A percentile compares a stretch with the other conserved stretches of the same genome.
Evolutionary conservation across 2,888 invertebrate species (phyloP).

Genomic region (Hoplodrina blanda): DNA sequence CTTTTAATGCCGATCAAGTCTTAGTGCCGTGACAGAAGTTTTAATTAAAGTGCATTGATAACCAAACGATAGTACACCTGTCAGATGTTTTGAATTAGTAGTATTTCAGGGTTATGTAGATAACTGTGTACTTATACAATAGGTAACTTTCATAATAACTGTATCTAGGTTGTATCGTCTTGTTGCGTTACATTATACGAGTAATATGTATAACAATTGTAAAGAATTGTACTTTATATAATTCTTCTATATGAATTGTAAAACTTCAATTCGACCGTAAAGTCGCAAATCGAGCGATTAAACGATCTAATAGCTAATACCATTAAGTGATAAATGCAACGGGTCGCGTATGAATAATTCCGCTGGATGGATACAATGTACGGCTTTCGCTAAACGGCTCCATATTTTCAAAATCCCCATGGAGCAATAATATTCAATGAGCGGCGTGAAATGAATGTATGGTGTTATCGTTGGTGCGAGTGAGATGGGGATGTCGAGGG

Average conservation of each 20-base stretch:
- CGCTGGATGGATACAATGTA: constrained; percentile 89
- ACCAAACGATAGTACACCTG: constrained; percentile 48
- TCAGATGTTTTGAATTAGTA: constrained; percentile 13
- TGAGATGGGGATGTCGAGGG: constrained; percentile 80
- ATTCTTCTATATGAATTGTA: constrained; percentile 43
- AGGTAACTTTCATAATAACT: too few relatives aligned
- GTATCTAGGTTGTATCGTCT: too few relatives aligned
- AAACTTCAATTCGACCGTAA: constrained; percentile 75
- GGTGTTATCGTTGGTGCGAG: constrained; percentile 69
- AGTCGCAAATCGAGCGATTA: constrained; percentile 89
- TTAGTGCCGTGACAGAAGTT: constrained; percentile 49
- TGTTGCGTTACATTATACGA: background rate
- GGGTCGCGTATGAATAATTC: constrained; percentile 89
- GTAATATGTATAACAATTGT: background rate
- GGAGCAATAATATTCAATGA: constrained; percentile 91
- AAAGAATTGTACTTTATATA: background rate
- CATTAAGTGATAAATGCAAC: constrained; percentile 90
- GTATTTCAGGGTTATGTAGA: background rate
- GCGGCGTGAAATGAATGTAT: constrained; percentile 84
- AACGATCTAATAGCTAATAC: constrained; percentile 89
- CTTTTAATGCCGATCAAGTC: constrained; percentile 50
- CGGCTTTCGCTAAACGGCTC: constrained; percentile 90
- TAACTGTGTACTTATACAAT: too few relatives aligned
- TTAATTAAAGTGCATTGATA: constrained; percentile 43
- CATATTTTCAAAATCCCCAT: constrained; percentile 91